These are phyloP conservation scores for Xyrichtys novacula DNA, from an alignment of 2,797 vertebrate species.

Conservation along the genomic window DNA sequence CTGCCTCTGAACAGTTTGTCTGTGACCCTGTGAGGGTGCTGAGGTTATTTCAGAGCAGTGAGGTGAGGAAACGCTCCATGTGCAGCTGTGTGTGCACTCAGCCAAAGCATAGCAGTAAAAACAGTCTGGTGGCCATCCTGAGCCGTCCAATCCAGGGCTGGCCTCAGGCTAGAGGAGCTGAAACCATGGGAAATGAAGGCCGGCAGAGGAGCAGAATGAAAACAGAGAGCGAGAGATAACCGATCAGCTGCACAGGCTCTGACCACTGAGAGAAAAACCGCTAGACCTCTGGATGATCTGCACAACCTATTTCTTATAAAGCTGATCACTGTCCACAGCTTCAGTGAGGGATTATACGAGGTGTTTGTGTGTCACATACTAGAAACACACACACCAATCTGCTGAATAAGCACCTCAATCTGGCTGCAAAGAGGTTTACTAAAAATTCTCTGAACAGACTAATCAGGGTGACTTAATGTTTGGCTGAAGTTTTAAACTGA, in stretches of 20 bases:
- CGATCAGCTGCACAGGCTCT: conserved; percentile 38
- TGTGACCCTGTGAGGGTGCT: conserved; percentile 3
- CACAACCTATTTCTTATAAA: background rate
- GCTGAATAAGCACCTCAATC: too few relatives aligned
- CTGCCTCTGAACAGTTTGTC: too few relatives aligned
- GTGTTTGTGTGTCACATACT: conserved; percentile 9
- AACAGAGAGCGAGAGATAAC: conserved; percentile 59
- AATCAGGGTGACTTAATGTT: too few relatives aligned
- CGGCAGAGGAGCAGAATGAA: conserved; percentile 50
- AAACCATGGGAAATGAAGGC: conserved; percentile 67
- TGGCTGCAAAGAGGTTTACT: too few relatives aligned
- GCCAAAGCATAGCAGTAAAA: conserved; percentile 52
- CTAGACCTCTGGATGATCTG: too few relatives aligned
- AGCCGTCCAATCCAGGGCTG: conserved; percentile 43
- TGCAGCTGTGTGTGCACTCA: conserved; percentile 54
- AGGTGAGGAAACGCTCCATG: conserved; percentile 37
- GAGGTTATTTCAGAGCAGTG: conserved; percentile 16
- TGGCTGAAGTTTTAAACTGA: too few relatives aligned
- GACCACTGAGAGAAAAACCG: background rate
- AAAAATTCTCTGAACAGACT: too few relatives aligned
- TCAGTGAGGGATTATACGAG: conserved; percentile 20
- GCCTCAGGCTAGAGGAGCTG: conserved; percentile 45
- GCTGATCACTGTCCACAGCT: background rate
- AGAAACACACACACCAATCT: background rate
- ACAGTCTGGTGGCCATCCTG: conserved; percentile 60